Evolutionary conservation across 2,888 invertebrate species (phyloP).

Genomic region (Sphaerophoria rueppellii): DNA sequence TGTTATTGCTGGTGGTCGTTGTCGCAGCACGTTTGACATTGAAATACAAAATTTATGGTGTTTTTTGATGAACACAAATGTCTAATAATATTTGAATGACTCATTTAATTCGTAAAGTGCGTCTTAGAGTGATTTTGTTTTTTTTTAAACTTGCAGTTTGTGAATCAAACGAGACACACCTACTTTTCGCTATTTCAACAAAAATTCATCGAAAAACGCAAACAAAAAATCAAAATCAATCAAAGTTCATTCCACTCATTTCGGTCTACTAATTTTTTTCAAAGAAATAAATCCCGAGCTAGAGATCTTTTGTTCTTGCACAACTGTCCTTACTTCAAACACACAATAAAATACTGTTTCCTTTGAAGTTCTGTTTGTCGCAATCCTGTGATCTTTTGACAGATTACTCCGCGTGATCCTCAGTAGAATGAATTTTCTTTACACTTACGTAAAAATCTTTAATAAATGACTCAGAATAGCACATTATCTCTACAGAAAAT

Average conservation of each 20-base stretch:
- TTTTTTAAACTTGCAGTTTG: not conserved
- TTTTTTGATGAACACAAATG: conserved; percentile 13
- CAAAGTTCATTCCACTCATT: conserved; percentile 8
- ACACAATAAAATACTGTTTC: conserved; percentile 41
- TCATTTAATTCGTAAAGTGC: not conserved
- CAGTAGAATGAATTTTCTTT: conserved; percentile 33
- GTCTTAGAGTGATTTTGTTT: not conserved
- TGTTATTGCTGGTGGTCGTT: not conserved
- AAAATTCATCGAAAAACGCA: too few relatives aligned
- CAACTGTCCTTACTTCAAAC: not conserved
- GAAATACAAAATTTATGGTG: conserved; percentile 36
- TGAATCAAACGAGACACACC: not conserved
- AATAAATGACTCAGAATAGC: conserved; percentile 52
- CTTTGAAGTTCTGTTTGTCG: conserved; percentile 42
- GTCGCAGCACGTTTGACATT: conserved; percentile 44
- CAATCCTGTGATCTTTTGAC: conserved; percentile 55
- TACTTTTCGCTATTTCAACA: not conserved
- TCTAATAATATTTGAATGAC: conserved; percentile 12
- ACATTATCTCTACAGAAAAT: conserved; percentile 18
- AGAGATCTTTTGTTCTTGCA: not conserved
- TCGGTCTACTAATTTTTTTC: conserved; percentile 2
- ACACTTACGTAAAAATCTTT: not conserved
- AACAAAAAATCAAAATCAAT: not conserved
- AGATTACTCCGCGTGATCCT: conserved; percentile 61
- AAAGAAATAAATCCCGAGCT: conserved; percentile 6